Conservation (phyloP, 2,113 vertebrate species). For the Datnioides undecimradiatus region DNA sequence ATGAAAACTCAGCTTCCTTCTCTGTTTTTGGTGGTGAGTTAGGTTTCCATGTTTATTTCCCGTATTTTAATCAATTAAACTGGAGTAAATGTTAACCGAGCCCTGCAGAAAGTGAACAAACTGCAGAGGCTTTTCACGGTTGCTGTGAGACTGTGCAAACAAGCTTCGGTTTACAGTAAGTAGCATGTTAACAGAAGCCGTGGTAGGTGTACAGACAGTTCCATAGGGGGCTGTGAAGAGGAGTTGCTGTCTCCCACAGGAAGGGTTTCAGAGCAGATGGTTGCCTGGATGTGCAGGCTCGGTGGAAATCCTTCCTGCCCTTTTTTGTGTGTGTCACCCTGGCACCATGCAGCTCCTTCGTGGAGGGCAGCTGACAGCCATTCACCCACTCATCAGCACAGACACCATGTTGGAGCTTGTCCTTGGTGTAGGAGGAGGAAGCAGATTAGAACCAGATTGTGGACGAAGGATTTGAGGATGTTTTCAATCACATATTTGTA, state of each 20-base stretch:
- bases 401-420: constrained; percentile 56
- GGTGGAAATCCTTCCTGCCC: constrained; percentile 55
- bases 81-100: background rate
- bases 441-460: constrained; percentile 65
- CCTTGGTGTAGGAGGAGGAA: constrained; percentile 48
- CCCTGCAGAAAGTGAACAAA: background rate
- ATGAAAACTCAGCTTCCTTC: no score
- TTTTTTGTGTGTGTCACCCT: constrained; percentile 42
- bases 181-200: constrained; percentile 23
- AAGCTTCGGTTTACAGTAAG: constrained; percentile 41
- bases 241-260: constrained; percentile 48
- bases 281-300: constrained; percentile 66
- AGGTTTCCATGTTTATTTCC: background rate
- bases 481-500: constrained; percentile 43
- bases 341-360: constrained; percentile 61
- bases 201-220: constrained; percentile 30
- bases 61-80: background rate
- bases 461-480: constrained; percentile 56
- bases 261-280: constrained; percentile 73
- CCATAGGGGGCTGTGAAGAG: constrained; percentile 48
- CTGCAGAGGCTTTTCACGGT: constrained; percentile 2
- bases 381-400: constrained; percentile 61
- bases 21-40: background rate
- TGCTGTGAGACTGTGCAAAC: constrained; percentile 8
- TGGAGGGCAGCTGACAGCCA: constrained; percentile 66